Percentiles rank a stretch among this genome's conserved stretches.
phyloP scores from a whole-genome alignment of 2,113 vertebrate species.

The Sylvilagus bachmani region DNA sequence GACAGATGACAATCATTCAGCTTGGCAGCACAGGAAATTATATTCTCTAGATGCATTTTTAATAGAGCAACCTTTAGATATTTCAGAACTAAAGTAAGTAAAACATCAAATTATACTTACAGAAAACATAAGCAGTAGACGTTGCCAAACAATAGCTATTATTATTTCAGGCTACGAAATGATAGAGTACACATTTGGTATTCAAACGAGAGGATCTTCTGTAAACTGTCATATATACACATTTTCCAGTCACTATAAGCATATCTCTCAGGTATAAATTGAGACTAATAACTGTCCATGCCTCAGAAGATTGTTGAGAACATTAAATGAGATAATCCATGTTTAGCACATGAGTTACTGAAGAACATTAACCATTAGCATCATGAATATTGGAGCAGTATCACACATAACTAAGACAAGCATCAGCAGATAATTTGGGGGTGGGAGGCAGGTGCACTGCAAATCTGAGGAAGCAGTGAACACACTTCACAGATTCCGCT shows the following conservation, averaged over 20 bases:
- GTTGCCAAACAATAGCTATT: not conserved
- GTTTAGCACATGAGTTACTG: not conserved
- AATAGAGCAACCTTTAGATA: conserved; percentile 39
- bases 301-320: not conserved
- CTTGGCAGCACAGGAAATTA: not conserved
- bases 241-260: not conserved
- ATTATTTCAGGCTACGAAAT: not conserved
- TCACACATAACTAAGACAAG: not conserved
- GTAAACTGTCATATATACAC: not conserved
- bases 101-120: conserved; percentile 12
- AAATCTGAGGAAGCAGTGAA: not conserved
- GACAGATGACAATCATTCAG: conserved; percentile 10
- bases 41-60: conserved; percentile 25
- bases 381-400: not conserved
- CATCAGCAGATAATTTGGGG: not conserved
- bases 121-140: conserved; percentile 27
- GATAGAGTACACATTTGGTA: not conserved
- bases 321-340: not conserved
- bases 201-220: not conserved
- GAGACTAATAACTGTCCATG: not conserved
- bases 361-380: not conserved
- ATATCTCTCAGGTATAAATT: conserved; percentile 46
- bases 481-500: not conserved
- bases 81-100: conserved; percentile 24
- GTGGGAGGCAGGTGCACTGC: not conserved